Conservation (phyloP, 2,888 invertebrate genomes). For the Anorthoa munda region DNA sequence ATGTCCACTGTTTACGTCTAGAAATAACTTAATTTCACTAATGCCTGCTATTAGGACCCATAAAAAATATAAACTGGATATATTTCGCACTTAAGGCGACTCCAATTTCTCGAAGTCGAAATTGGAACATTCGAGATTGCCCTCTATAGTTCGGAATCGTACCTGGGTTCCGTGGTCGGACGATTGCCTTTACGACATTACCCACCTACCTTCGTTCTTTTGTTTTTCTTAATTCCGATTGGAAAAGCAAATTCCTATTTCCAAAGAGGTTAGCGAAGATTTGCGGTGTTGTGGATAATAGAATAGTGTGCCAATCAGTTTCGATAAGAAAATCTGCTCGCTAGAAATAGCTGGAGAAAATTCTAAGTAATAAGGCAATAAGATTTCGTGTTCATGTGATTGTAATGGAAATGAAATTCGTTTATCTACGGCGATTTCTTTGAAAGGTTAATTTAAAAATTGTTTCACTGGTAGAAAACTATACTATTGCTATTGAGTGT, state of each 20-base stretch:
- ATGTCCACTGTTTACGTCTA: slow-evolving; percentile 43
- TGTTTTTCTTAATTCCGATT: slow-evolving; percentile 41
- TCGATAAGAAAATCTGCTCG: slow-evolving; percentile 14
- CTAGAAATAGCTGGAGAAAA: slow-evolving; percentile 3
- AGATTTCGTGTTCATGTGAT: slow-evolving; percentile 26
- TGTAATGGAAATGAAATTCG: slow-evolving; percentile 23
- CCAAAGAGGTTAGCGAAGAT: slow-evolving; percentile 25
- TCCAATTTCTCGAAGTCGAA: slow-evolving; percentile 42
- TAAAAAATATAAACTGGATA: slow-evolving; percentile 29
- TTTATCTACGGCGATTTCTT: background rate
- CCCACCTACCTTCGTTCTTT: slow-evolving; percentile 18
- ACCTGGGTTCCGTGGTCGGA: slow-evolving; percentile 29
- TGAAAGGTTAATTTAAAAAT: background rate
- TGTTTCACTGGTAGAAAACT: background rate
- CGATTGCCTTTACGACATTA: slow-evolving; percentile 52
- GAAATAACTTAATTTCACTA: slow-evolving; percentile 41
- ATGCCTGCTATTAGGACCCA: slow-evolving; percentile 5
- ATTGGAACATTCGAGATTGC: slow-evolving; percentile 37
- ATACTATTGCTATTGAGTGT: background rate
- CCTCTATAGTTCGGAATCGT: slow-evolving; percentile 11
- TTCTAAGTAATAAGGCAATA: slow-evolving; percentile 2
- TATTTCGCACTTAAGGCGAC: slow-evolving; percentile 10
- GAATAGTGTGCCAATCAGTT: slow-evolving; percentile 26
- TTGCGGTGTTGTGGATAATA: slow-evolving; percentile 36
- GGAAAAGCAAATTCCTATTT: slow-evolving; percentile 34